Percentiles rank a stretch among this genome's conserved stretches.
phyloP scores from a whole-genome alignment of 2,113 vertebrate genomes.

The Beaufortia kweichowensis region DNA sequence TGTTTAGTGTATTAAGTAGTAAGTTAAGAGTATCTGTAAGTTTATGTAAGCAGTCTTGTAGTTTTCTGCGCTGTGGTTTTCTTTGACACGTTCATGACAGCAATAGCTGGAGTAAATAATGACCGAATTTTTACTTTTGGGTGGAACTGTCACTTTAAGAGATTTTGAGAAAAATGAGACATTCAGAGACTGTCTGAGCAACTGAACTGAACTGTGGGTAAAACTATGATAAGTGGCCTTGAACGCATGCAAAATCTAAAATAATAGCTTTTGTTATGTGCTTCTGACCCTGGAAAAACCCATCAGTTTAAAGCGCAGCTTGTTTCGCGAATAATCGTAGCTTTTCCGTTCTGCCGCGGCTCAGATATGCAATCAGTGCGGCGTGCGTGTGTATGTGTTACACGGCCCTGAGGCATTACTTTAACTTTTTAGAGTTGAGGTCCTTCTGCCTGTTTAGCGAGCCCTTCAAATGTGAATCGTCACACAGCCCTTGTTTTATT shows the following conservation, averaged over 20 bases:
- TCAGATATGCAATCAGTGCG: conserved; percentile 66
- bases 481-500: conserved; percentile 67
- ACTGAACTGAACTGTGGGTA: conserved; percentile 54
- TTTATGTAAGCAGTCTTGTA: too few relatives aligned
- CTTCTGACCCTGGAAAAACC: conserved; percentile 52
- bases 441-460: conserved; percentile 65
- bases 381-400: conserved; percentile 60
- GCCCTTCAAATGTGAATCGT: conserved; percentile 64
- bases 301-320: conserved; percentile 49
- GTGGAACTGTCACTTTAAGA: neutral
- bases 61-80: too few relatives aligned
- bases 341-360: conserved; percentile 60
- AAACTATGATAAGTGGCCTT: conserved; percentile 58
- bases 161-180: conserved; percentile 4
- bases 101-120: too few relatives aligned
- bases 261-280: conserved; percentile 62
- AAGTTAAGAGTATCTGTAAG: too few relatives aligned
- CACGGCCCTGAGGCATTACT: conserved; percentile 60
- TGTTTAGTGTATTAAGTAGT: too few relatives aligned
- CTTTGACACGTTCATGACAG: too few relatives aligned
- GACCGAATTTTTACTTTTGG: neutral
- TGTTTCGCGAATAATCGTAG: conserved; percentile 64
- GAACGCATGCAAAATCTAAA: conserved; percentile 57
- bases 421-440: conserved; percentile 71
- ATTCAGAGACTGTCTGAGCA: conserved; percentile 56